Conservation (phyloP, 2,888 invertebrate genomes). For the Salpingus planirostris region DNA sequence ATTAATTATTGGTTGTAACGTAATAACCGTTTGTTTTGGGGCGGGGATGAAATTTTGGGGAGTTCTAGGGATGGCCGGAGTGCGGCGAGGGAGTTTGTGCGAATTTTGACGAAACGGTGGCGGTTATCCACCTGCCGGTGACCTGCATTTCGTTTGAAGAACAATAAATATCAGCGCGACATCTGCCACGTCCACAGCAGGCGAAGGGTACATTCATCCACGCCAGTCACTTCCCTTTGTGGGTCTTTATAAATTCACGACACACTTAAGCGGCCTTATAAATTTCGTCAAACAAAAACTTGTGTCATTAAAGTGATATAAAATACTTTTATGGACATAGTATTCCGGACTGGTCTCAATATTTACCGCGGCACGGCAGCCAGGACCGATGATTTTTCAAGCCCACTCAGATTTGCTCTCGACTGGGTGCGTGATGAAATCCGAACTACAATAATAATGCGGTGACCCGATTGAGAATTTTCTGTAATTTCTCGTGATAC, state of each 20-base stretch:
- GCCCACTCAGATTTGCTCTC: slow-evolving; percentile 27
- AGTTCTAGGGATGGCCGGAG: too few species aligned
- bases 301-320: slow-evolving; percentile 35
- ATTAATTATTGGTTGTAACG: too few species aligned
- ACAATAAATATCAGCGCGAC: slow-evolving; percentile 24
- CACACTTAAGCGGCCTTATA: slow-evolving; percentile 32
- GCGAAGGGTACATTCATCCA: slow-evolving; percentile 25
- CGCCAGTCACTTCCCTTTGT: slow-evolving; percentile 20
- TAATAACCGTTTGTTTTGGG: too few species aligned
- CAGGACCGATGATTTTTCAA: slow-evolving; percentile 16
- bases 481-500: too few species aligned
- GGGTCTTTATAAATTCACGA: slow-evolving; percentile 33
- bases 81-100: too few species aligned
- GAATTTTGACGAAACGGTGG: too few species aligned
- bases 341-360: slow-evolving; percentile 27
- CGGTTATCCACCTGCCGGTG: too few species aligned
- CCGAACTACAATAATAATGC: too few species aligned
- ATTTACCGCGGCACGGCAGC: slow-evolving; percentile 11
- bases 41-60: too few species aligned
- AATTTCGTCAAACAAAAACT: slow-evolving; percentile 32
- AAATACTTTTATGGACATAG: slow-evolving; percentile 35
- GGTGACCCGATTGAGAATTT: too few species aligned
- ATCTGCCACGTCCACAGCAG: slow-evolving; percentile 20
- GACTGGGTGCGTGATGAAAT: too few species aligned
- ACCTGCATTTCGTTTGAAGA: slow-evolving; percentile 24